Percentiles rank a stretch among this genome's conserved stretches.
phyloP scores from a whole-genome alignment of 2,113 vertebrate genomes.

The Gymnorhina tibicen region DNA sequence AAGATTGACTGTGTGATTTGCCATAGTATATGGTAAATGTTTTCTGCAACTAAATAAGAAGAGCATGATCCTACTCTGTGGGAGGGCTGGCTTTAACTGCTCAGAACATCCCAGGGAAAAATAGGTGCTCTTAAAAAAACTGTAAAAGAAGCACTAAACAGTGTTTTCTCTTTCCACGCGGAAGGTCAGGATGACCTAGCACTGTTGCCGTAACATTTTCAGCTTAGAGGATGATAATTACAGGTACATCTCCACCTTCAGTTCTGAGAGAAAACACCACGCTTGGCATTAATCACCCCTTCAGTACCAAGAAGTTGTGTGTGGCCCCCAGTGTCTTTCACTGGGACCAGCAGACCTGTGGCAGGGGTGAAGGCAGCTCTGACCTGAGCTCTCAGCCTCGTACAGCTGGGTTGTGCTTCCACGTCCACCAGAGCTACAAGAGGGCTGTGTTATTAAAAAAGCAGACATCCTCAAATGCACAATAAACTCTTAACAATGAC shows the following conservation, averaged over 20 bases:
- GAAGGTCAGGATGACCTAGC: slow-evolving; percentile 54
- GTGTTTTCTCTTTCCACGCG: background rate
- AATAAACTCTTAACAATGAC: background rate
- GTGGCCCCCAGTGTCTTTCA: background rate
- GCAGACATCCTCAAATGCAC: background rate
- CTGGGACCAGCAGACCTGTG: background rate
- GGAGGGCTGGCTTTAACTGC: slow-evolving; percentile 11
- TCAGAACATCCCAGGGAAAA: background rate
- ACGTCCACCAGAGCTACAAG: background rate
- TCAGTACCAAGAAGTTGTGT: background rate
- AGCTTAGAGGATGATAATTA: background rate
- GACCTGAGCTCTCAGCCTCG: background rate
- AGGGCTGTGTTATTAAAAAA: background rate
- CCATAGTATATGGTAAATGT: slow-evolving; percentile 6
- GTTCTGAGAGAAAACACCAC: background rate
- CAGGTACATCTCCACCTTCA: slow-evolving; percentile 21
- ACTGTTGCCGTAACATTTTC: background rate
- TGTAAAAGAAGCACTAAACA: slow-evolving; percentile 18
- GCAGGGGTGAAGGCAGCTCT: background rate
- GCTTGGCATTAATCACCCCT: background rate
- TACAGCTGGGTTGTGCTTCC: background rate
- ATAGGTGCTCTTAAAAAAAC: background rate
- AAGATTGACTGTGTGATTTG: slow-evolving; percentile 50
- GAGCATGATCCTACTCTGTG: background rate
- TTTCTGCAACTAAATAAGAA: slow-evolving; percentile 36